These are phyloP conservation scores for Diplosoma virens DNA, from an alignment of 23 tunicate genomes.

Conservation along the genomic window DNA sequence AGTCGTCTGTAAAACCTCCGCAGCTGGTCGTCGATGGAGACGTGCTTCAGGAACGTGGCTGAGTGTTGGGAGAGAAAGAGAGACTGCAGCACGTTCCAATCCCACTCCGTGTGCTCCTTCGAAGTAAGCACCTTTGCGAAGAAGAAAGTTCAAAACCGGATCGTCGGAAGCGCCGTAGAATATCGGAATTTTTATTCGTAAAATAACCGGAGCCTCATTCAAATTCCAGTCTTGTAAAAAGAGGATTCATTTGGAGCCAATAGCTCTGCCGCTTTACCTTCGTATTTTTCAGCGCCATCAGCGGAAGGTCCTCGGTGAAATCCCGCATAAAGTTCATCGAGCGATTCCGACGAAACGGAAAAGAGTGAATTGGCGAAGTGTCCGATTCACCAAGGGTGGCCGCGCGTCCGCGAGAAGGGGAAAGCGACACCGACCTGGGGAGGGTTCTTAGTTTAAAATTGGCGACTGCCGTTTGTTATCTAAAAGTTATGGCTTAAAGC, in stretches of 20 bases:
- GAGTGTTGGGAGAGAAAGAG: slow-evolving; percentile 60
- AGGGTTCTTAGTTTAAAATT: too few relatives aligned
- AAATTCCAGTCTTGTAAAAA: background rate
- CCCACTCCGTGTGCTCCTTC: slow-evolving; percentile 74
- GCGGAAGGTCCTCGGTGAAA: slow-evolving; percentile 49
- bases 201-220: too few relatives aligned
- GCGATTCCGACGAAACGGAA: slow-evolving; percentile 49
- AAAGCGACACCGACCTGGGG: background rate
- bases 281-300: slow-evolving; percentile 51
- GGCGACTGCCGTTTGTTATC: too few relatives aligned
- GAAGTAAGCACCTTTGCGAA: slow-evolving; percentile 61
- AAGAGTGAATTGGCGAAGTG: background rate
- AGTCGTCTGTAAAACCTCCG: slow-evolving; percentile 57
- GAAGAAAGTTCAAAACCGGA: background rate
- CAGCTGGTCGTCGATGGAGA: slow-evolving; percentile 55
- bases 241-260: too few relatives aligned
- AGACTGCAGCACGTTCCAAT: slow-evolving; percentile 69
- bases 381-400: background rate
- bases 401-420: slow-evolving; percentile 9
- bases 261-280: slow-evolving; percentile 12
- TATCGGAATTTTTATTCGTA: too few relatives aligned
- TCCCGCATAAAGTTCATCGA: slow-evolving; percentile 69
- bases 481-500: too few relatives aligned
- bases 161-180: background rate
- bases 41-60: slow-evolving; percentile 22